phyloP scores from a whole-genome alignment of 1,140 invertebrate species.

The Arion vulgaris region DNA sequence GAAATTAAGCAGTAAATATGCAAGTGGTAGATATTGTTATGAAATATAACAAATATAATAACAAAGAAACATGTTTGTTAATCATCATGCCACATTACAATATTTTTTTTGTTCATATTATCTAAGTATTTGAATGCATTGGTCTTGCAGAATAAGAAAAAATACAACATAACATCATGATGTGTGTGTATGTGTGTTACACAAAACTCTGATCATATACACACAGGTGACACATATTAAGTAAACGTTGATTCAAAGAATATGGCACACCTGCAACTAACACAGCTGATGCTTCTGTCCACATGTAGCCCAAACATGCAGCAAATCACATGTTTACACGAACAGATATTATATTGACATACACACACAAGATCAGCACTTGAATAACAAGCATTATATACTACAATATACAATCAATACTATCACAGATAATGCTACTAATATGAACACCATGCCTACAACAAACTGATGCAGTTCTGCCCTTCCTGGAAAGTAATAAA shows the following conservation, averaged over 20 bases:
- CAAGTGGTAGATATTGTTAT: not conserved
- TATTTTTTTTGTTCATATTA: not conserved
- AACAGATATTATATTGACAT: not conserved
- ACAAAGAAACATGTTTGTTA: not conserved
- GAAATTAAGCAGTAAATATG: not conserved
- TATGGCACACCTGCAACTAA: no score
- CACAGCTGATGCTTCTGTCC: no score
- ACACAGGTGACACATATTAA: no score
- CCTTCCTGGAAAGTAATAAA: not conserved
- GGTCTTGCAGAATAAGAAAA: not conserved
- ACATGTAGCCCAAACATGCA: not conserved
- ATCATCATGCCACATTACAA: not conserved
- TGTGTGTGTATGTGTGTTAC: no score
- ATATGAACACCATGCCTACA: constrained; percentile 11
- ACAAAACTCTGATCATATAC: no score
- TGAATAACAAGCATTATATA: not conserved
- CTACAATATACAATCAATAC: not conserved
- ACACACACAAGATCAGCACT: not conserved
- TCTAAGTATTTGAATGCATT: not conserved
- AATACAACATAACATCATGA: no score
- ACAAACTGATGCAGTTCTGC: not conserved
- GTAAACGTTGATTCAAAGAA: no score
- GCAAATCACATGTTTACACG: not conserved
- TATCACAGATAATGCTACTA: not conserved
- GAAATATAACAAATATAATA: not conserved